phyloP scores from a whole-genome alignment of 2,888 invertebrate genomes.

The Noctua janthe region DNA sequence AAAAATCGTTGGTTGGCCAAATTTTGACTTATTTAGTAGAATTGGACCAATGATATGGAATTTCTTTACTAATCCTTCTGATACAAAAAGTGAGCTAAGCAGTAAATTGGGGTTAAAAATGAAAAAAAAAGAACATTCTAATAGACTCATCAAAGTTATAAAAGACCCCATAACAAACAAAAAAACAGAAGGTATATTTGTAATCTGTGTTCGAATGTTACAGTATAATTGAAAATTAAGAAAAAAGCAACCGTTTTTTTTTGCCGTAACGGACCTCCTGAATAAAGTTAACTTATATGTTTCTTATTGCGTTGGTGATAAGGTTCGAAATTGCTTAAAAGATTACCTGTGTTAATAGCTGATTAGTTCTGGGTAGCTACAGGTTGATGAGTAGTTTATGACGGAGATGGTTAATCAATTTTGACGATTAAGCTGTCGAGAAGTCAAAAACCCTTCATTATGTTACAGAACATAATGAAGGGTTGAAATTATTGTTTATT shows the following conservation, averaged over 20 bases:
- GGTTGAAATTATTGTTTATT: background rate
- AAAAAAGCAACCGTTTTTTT: conserved; percentile 33
- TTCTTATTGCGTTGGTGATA: conserved; percentile 17
- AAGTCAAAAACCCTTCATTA: conserved; percentile 44
- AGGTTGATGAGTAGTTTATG: conserved; percentile 67
- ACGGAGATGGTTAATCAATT: conserved; percentile 67
- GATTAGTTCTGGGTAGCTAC: conserved; percentile 67
- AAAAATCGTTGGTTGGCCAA: too few relatives aligned
- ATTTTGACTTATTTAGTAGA: too few relatives aligned
- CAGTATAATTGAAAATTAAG: conserved; percentile 56
- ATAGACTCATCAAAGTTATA: conserved; percentile 25
- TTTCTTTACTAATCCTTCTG: too few relatives aligned
- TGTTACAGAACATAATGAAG: background rate
- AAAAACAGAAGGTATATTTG: conserved; percentile 10
- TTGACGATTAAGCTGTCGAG: conserved; percentile 62
- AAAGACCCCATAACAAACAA: background rate
- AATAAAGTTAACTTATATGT: background rate
- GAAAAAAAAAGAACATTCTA: background rate
- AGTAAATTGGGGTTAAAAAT: background rate
- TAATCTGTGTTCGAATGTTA: conserved; percentile 22
- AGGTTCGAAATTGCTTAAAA: conserved; percentile 18
- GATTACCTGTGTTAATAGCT: conserved; percentile 39
- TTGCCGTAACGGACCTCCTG: conserved; percentile 24
- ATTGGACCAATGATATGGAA: too few relatives aligned
- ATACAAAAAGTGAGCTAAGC: background rate